phyloP scores from a whole-genome alignment of 2,888 invertebrate genomes.

The Orthosia gothica region DNA sequence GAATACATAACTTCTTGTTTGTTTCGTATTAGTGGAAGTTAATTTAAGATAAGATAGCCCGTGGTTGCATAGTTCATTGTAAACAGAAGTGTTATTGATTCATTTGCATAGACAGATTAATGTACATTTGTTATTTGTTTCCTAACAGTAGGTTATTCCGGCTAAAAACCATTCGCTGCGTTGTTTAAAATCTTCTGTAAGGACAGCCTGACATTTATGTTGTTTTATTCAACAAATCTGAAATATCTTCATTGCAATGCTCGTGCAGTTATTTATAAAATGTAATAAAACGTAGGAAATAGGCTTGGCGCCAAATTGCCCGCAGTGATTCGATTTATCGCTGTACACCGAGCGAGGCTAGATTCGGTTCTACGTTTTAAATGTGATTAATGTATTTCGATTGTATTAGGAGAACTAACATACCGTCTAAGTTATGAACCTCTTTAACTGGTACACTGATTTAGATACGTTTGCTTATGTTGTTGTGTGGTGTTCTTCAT shows the following conservation, averaged over 20 bases:
- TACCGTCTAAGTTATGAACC: background rate
- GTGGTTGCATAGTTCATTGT: slow-evolving; percentile 8
- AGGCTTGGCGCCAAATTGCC: slow-evolving; percentile 64
- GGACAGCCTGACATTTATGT: slow-evolving; percentile 11
- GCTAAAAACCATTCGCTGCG: background rate
- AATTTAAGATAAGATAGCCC: slow-evolving; percentile 38
- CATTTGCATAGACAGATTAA: slow-evolving; percentile 2
- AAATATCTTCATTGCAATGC: slow-evolving; percentile 57
- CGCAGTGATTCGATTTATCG: slow-evolving; percentile 64
- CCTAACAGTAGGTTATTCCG: background rate
- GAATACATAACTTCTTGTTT: slow-evolving; percentile 7
- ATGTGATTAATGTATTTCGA: slow-evolving; percentile 40
- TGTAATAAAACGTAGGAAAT: slow-evolving; percentile 61
- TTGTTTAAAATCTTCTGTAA: background rate
- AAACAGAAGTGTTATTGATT: slow-evolving; percentile 5
- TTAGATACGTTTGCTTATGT: too few relatives aligned
- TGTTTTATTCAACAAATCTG: slow-evolving; percentile 42
- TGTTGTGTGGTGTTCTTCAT: too few relatives aligned
- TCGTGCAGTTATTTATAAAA: slow-evolving; percentile 64
- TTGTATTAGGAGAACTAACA: slow-evolving; percentile 8
- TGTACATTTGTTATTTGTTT: background rate
- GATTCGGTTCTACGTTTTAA: slow-evolving; percentile 38
- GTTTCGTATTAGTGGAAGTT: slow-evolving; percentile 24
- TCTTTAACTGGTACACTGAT: background rate
- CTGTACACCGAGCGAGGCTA: slow-evolving; percentile 28